Conservation (phyloP, 2,888 invertebrate genomes). For the Cheilosia variabilis region DNA sequence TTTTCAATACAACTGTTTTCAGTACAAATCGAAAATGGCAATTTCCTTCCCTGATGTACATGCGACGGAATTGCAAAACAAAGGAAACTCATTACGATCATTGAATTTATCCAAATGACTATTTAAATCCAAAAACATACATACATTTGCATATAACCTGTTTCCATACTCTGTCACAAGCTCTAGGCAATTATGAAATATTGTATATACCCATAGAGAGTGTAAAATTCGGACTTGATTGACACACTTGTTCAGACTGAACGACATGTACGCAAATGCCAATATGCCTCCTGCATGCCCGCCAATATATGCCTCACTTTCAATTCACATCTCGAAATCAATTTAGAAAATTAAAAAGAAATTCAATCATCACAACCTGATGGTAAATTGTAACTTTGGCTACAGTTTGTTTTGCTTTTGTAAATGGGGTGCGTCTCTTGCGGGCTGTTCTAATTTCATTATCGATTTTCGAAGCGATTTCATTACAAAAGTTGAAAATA, state of each 20-base stretch:
- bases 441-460: slow-evolving; percentile 26
- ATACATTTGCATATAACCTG: too few relatives aligned
- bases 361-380: slow-evolving; percentile 38
- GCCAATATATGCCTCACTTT: background rate
- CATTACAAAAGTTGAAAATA: slow-evolving; percentile 44
- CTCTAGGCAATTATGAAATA: too few relatives aligned
- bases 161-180: too few relatives aligned
- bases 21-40: too few relatives aligned
- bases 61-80: too few relatives aligned
- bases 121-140: too few relatives aligned
- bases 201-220: background rate
- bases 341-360: slow-evolving; percentile 20
- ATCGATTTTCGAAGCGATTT: slow-evolving; percentile 52
- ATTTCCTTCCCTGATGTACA: too few relatives aligned
- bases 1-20: too few relatives aligned
- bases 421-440: too few relatives aligned
- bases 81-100: too few relatives aligned
- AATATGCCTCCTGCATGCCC: background rate
- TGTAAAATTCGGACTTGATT: slow-evolving; percentile 18
- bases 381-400: slow-evolving; percentile 3
- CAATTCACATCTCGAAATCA: slow-evolving; percentile 23
- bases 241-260: background rate
- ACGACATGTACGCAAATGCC: background rate
- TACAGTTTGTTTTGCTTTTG: background rate
- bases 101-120: too few relatives aligned